A percentile compares a stretch with the other conserved stretches of the same genome.
Conservation (phyloP, 2,888 invertebrate species). For the Mesopsocus fuscifrons region DNA sequence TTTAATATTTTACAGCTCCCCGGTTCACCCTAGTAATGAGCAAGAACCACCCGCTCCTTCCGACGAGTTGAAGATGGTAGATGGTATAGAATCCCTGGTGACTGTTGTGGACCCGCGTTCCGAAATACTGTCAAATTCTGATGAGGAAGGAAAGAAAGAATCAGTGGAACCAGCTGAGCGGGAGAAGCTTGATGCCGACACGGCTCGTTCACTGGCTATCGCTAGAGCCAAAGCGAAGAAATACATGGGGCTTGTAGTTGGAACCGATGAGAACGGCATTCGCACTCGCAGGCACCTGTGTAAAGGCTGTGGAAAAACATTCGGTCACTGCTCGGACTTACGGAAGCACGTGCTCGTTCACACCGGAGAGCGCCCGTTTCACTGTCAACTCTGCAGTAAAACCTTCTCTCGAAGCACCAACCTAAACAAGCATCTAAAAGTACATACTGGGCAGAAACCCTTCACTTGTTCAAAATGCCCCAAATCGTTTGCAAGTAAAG, state of each 20-base stretch:
- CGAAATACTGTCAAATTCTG: constrained; percentile 3
- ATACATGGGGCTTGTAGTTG: constrained; percentile 8
- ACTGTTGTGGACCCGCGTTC: constrained; percentile 46
- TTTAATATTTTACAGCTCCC: constrained; percentile 8
- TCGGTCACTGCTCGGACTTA: constrained; percentile 48
- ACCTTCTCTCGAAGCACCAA: constrained; percentile 42
- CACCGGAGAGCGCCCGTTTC: constrained; percentile 49
- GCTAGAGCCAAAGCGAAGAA: constrained; percentile 5
- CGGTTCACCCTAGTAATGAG: not conserved
- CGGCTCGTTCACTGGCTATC: not conserved
- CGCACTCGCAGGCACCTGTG: constrained; percentile 38
- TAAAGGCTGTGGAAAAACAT: constrained; percentile 45
- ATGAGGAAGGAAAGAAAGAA: constrained; percentile 12
- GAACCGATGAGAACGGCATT: not conserved
- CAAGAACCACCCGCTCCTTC: too few species aligned
- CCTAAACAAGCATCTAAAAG: constrained; percentile 18
- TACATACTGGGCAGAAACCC: constrained; percentile 18
- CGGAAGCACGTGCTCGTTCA: constrained; percentile 43
- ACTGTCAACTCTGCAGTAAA: constrained; percentile 50
- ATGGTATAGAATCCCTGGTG: constrained; percentile 19
- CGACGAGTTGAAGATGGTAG: constrained; percentile 4
- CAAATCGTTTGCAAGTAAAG: constrained; percentile 47
- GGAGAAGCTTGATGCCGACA: not conserved
- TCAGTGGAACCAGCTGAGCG: constrained; percentile 5
- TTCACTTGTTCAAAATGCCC: constrained; percentile 35